Conservation (phyloP, 92 coral and sea anemone species). For the Galaxea fascicularis region DNA sequence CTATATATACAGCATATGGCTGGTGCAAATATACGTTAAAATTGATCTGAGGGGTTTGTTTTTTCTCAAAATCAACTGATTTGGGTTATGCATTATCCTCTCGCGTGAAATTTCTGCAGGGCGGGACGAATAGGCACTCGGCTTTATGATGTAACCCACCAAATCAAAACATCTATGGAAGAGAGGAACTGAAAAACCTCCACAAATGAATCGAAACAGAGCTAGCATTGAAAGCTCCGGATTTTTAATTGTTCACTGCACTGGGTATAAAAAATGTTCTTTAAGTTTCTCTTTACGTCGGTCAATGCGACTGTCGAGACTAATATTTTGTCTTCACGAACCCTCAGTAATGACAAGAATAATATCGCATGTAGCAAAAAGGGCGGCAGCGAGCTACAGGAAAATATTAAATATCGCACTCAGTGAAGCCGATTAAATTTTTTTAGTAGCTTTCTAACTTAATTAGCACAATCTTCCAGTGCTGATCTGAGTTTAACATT, state of each 20-base stretch:
- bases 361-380: neutral
- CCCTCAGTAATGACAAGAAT: neutral
- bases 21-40: neutral
- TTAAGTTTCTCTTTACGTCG: neutral
- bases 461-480: neutral
- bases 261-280: neutral
- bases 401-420: constrained; percentile 19
- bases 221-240: neutral
- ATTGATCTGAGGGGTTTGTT: neutral
- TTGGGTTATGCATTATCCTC: neutral
- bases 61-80: neutral
- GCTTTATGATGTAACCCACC: too few species aligned
- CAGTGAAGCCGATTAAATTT: neutral
- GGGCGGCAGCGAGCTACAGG: neutral
- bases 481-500: neutral
- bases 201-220: neutral
- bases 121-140: too few species aligned
- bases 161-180: too few species aligned
- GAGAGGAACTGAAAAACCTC: neutral
- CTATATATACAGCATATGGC: neutral
- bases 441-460: neutral
- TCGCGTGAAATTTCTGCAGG: too few species aligned
- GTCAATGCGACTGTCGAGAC: neutral
- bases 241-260: neutral
- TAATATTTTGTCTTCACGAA: neutral